Evolutionary conservation across 2,888 invertebrate genomes (phyloP).

Genomic region (Homarus gammarus): DNA sequence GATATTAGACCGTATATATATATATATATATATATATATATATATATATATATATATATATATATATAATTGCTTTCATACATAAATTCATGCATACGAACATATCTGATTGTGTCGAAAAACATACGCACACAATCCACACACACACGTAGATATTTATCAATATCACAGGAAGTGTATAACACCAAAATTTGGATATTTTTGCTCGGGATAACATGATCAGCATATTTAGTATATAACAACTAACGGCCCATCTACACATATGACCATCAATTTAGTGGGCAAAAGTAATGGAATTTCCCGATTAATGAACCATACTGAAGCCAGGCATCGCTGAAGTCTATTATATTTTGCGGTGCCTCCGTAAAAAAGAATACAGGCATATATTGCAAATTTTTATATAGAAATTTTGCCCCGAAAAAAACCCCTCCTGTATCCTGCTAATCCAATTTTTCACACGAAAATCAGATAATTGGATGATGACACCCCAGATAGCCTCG

Average conservation of each 20-base stretch:
- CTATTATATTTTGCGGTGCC: conserved; percentile 49
- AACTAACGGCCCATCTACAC: conserved; percentile 57
- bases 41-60: conserved; percentile 37
- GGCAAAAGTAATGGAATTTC: conserved; percentile 55
- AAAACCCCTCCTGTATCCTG: not conserved
- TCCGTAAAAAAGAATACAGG: not conserved
- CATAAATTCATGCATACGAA: conserved; percentile 3
- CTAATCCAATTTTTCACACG: not conserved
- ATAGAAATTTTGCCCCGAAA: not conserved
- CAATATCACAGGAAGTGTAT: not conserved
- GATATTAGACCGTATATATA: not conserved
- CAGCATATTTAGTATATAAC: conserved; percentile 52
- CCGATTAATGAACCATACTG: conserved; percentile 57
- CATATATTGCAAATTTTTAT: not conserved
- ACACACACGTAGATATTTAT: too few species aligned
- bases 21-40: conserved; percentile 19
- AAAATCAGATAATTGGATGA: not conserved
- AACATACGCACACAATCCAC: too few species aligned
- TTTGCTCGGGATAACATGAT: conserved; percentile 29
- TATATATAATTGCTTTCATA: conserved; percentile 20
- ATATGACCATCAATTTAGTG: conserved; percentile 55
- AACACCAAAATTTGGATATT: conserved; percentile 30
- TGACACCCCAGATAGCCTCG: too few species aligned
- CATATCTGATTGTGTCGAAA: too few species aligned
- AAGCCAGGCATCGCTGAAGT: conserved; percentile 24